Percentiles rank a stretch among this genome's conserved stretches.
Evolutionary conservation across 2,113 vertebrate genomes (phyloP).

Genomic region (Prunella himalayana): DNA sequence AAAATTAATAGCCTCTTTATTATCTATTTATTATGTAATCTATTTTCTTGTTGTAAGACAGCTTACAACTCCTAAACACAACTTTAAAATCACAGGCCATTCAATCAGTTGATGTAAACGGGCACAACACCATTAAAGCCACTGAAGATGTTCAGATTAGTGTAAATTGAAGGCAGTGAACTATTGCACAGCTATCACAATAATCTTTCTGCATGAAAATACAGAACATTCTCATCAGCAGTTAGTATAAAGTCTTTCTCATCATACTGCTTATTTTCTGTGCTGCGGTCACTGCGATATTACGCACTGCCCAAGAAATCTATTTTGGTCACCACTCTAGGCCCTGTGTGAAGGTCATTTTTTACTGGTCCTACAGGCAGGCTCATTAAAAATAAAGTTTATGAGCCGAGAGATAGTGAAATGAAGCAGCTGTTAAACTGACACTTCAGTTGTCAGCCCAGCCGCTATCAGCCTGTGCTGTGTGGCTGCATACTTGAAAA

Average conservation of each 20-base stretch:
- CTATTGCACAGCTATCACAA: background rate
- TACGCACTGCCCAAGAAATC: background rate
- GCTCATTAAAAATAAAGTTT: slow-evolving; percentile 55
- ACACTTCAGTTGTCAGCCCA: slow-evolving; percentile 30
- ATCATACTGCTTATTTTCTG: background rate
- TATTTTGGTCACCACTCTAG: slow-evolving; percentile 9
- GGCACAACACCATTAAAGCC: background rate
- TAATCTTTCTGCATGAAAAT: background rate
- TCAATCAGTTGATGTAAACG: background rate
- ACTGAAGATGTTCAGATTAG: background rate
- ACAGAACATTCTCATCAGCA: background rate
- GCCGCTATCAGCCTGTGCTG: background rate
- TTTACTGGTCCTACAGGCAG: slow-evolving; percentile 39
- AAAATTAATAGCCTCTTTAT: background rate
- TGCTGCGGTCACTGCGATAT: background rate
- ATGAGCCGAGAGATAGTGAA: slow-evolving; percentile 38
- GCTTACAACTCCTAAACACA: background rate
- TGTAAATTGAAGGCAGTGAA: background rate
- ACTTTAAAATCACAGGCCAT: background rate
- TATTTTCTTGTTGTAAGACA: background rate
- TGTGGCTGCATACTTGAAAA: slow-evolving; percentile 4
- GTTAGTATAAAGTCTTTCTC: background rate
- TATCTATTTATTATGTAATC: background rate
- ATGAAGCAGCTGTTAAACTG: slow-evolving; percentile 55
- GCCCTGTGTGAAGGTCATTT: slow-evolving; percentile 47